A percentile compares a stretch with the other conserved stretches of the same genome.
Conservation (phyloP, 1,140 invertebrate genomes). For the Heliconius nattereri region DNA sequence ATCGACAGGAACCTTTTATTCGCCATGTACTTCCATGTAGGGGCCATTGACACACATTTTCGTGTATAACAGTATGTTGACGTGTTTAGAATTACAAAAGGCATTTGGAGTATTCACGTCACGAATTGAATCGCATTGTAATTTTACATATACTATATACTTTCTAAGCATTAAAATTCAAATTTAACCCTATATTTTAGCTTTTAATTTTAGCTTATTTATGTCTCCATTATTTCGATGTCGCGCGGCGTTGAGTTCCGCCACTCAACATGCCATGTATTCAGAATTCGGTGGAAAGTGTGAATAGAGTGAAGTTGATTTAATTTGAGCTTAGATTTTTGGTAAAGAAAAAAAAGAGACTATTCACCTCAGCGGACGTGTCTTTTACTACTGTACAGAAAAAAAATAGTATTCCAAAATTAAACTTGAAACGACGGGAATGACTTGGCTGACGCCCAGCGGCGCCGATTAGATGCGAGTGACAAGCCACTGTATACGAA, state of each 20-base stretch:
- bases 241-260: too few species aligned
- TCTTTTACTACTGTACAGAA: slow-evolving; percentile 53
- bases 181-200: not conserved
- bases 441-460: slow-evolving; percentile 71
- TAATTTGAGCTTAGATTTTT: not conserved
- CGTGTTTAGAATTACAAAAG: slow-evolving; percentile 59
- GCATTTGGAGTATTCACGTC: slow-evolving; percentile 57
- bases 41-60: slow-evolving; percentile 55
- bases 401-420: slow-evolving; percentile 75
- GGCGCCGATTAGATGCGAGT: slow-evolving; percentile 55
- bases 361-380: slow-evolving; percentile 71
- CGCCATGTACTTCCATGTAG: slow-evolving; percentile 31
- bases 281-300: too few species aligned
- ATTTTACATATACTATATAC: not conserved
- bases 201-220: too few species aligned
- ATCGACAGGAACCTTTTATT: slow-evolving; percentile 27
- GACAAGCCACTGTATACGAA: slow-evolving; percentile 56
- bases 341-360: slow-evolving; percentile 59
- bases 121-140: slow-evolving; percentile 49
- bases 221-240: too few species aligned
- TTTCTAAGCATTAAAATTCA: not conserved
- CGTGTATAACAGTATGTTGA: slow-evolving; percentile 58
- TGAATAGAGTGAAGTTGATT: too few species aligned
- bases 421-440: slow-evolving; percentile 70
- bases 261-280: too few species aligned